Evolutionary conservation across 2,797 vertebrate genomes (phyloP).

Genomic region (Champsocephalus gunnari): DNA sequence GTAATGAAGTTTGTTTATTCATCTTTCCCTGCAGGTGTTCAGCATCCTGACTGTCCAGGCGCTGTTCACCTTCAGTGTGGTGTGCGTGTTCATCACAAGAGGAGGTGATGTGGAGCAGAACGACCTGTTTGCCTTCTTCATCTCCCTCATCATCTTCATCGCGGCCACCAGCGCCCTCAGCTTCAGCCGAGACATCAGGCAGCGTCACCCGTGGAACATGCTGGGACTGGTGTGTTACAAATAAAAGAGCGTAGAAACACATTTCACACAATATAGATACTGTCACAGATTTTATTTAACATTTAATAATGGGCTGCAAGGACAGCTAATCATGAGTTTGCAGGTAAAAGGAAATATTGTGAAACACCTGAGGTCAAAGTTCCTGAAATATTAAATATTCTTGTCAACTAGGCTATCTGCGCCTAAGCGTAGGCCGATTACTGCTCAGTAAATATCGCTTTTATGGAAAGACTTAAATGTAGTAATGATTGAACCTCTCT

Average conservation of each 20-base stretch:
- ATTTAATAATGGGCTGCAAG: background rate
- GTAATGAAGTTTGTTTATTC: too few relatives aligned
- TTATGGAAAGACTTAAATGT: too few relatives aligned
- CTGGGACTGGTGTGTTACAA: constrained; percentile 85
- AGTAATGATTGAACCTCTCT: background rate
- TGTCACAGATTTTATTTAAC: background rate
- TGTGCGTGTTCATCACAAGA: constrained; percentile 89
- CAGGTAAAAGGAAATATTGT: background rate
- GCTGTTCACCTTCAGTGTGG: constrained; percentile 89
- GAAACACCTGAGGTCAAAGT: too few relatives aligned
- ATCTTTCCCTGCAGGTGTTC: constrained; percentile 85
- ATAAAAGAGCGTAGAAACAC: background rate
- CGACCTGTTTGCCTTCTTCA: constrained; percentile 80
- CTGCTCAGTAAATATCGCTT: too few relatives aligned
- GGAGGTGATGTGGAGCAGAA: constrained; percentile 81
- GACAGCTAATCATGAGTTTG: background rate
- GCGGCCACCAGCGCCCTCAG: constrained; percentile 82
- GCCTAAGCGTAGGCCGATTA: too few relatives aligned
- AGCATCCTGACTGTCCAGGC: constrained; percentile 90
- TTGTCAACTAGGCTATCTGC: too few relatives aligned
- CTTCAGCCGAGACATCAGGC: constrained; percentile 85
- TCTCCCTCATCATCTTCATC: constrained; percentile 88
- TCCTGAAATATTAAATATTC: too few relatives aligned
- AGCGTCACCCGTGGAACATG: constrained; percentile 92
- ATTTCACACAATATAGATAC: background rate